Percentiles rank a stretch among this genome's conserved stretches.
Conservation (phyloP, 2,113 vertebrate genomes). For the Chlamydotis undulata region DNA sequence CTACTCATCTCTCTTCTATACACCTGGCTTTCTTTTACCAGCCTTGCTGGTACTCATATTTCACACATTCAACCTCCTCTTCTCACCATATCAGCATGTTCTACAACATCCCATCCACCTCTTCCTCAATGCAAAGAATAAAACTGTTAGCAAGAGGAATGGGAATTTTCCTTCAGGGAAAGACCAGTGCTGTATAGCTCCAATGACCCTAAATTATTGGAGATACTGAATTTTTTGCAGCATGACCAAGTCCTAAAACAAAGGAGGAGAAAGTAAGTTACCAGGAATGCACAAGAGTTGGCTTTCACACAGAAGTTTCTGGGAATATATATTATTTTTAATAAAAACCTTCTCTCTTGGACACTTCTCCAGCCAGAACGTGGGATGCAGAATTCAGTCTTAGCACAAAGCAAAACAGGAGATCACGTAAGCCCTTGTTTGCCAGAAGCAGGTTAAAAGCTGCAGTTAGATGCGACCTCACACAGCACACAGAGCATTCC, state of each 20-base stretch:
- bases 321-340: not conserved
- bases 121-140: not conserved
- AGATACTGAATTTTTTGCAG: not conserved
- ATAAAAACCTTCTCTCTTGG: slow-evolving; percentile 7
- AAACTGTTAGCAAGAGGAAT: not conserved
- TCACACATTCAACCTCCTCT: not conserved
- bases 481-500: not conserved
- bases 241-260: not conserved
- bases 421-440: not conserved
- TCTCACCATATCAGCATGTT: not conserved
- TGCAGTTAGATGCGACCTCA: not conserved
- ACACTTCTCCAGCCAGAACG: not conserved
- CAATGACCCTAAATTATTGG: not conserved
- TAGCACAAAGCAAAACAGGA: not conserved
- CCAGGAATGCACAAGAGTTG: not conserved
- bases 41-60: not conserved
- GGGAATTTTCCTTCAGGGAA: not conserved
- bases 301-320: not conserved
- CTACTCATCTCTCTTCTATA: not conserved
- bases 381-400: not conserved
- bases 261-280: not conserved
- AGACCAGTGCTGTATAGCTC: not conserved
- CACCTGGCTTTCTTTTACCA: not conserved
- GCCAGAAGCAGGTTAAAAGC: not conserved
- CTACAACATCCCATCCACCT: not conserved